Base-by-base conservation (phyloP, 2,888 invertebrate species). In the Lymantria monacha region DNA sequence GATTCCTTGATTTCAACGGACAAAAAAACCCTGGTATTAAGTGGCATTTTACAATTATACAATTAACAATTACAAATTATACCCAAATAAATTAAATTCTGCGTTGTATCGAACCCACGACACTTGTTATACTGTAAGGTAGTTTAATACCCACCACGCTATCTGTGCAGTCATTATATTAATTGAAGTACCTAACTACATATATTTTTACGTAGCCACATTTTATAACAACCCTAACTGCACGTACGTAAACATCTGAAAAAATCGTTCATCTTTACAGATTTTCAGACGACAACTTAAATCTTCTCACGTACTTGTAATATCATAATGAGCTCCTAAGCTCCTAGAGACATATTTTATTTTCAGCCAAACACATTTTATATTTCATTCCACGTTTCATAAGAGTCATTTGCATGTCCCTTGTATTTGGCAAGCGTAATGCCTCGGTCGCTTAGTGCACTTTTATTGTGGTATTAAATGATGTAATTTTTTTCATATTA, bases 401-500 rank as follows among this genome's bases (percentile, higher is more conserved):
- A 87, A 86, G 85, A 81, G 71, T 83, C 84, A 85, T 89, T 90
- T 85, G 85, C 87, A 82, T 86, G 82, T 77, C 83, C 88, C 88
- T 86, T 82, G 83, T 81, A 81, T 87, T 89, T 83, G 85, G 81
- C 77, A 82, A 81, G 76, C 85, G 81, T 91, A 91, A 91, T 91
- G 89, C 90, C 79, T 76, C 81, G 74, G 85, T 89, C 91, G 91
- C 91, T 92, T 91, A 91, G 90, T 91, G 89, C 88, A 91, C 91
- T 92, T 92, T 92, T 92, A 92, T 92, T 91, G 89, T 81, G 88
- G 91, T 87, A 92, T 92, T 92, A 92, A 92, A 91, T 91, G 92
- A 91, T 90, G 91, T 92, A 92, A 91, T 92, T 92, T 92, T 91
- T 92, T 91, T 83, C 90, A 89, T 91, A 90, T 92, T 90, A 92